These are phyloP conservation scores for Lepeophtheirus nordmannii DNA, from an alignment of 2,888 invertebrate genomes.

Conservation along the genomic window DNA sequence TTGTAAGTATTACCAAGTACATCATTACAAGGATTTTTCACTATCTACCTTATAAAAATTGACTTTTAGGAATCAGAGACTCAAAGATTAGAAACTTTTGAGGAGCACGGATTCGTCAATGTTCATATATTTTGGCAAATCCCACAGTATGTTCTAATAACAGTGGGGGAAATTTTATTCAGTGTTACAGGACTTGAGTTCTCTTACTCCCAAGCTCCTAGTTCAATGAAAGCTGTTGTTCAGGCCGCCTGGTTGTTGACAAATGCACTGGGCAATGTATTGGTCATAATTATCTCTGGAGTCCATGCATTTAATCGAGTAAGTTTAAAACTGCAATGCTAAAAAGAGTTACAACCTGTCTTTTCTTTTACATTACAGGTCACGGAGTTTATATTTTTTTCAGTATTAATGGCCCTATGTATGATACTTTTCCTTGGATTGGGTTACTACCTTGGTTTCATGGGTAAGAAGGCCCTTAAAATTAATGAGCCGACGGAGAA, in stretches of 20 bases:
- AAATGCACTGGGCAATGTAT: constrained; percentile 78
- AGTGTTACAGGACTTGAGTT: constrained; percentile 90
- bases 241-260: constrained; percentile 83
- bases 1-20: background rate
- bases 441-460: constrained; percentile 39
- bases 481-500: too few species aligned
- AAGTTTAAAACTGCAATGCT: constrained; percentile 29
- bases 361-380: constrained; percentile 42
- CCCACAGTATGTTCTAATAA: constrained; percentile 83
- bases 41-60: too few species aligned
- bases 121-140: constrained; percentile 69
- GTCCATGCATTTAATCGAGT: constrained; percentile 60
- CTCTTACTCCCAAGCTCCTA: constrained; percentile 83
- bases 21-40: too few species aligned
- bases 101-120: background rate
- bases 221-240: constrained; percentile 82
- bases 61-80: background rate
- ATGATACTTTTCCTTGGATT: constrained; percentile 64
- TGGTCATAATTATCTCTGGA: constrained; percentile 76
- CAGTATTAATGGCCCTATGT: constrained; percentile 64
- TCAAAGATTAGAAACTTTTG: background rate
- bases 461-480: background rate
- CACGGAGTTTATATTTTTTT: constrained; percentile 71
- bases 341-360: too few species aligned
- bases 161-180: constrained; percentile 86